These are phyloP conservation scores for Salvelinus sp. DNA, from an alignment of 2,113 vertebrate species.

Conservation along the genomic window DNA sequence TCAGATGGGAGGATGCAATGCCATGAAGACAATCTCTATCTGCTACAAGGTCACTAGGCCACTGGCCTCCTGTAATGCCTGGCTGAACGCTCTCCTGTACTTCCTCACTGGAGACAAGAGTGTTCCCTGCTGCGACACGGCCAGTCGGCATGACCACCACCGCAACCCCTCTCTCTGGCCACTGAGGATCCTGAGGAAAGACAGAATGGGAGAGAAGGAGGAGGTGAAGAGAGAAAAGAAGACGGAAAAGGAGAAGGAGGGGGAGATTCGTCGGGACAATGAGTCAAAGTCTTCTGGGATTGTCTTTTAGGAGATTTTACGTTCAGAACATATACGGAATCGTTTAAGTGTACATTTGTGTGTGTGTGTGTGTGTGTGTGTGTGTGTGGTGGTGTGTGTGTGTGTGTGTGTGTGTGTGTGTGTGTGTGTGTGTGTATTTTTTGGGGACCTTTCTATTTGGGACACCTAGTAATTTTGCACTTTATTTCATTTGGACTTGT, in stretches of 20 bases:
- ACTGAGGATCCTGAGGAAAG: conserved; percentile 67
- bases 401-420: too few relatives aligned
- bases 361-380: neutral
- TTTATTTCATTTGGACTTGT: neutral
- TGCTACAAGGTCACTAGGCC: conserved; percentile 83
- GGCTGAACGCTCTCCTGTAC: conserved; percentile 81
- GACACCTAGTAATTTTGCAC: neutral
- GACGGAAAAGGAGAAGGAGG: conserved; percentile 44
- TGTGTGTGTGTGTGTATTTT: neutral
- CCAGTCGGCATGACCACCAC: conserved; percentile 36
- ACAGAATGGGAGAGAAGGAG: conserved; percentile 63
- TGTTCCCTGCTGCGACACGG: conserved; percentile 64
- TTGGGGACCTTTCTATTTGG: neutral
- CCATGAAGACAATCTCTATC: conserved; percentile 76
- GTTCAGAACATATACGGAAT: neutral
- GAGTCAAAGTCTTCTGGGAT: conserved; percentile 71
- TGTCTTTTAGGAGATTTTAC: conserved; percentile 41
- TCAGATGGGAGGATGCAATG: conserved; percentile 63
- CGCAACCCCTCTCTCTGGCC: conserved; percentile 67
- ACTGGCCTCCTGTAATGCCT: conserved; percentile 80
- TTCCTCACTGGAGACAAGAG: conserved; percentile 80
- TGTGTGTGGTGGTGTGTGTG: neutral
- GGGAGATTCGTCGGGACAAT: conserved; percentile 57
- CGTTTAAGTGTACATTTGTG: neutral
- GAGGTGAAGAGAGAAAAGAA: conserved; percentile 53